A percentile compares a stretch with the other conserved stretches of the same genome.
phyloP scores from a whole-genome alignment of 2,797 vertebrate genomes.

The Pelobates cultripes region DNA sequence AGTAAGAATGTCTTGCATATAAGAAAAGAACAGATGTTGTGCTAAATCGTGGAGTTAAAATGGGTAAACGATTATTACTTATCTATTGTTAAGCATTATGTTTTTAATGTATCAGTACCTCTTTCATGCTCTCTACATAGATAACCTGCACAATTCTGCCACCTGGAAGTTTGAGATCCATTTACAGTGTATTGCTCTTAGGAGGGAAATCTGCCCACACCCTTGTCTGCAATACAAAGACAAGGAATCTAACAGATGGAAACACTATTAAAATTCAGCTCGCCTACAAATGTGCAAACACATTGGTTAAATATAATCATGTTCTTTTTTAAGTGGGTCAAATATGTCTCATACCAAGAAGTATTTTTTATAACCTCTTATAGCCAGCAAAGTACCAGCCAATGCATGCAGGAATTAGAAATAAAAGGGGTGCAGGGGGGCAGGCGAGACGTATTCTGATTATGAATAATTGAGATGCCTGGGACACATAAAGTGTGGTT shows the following conservation, averaged over 20 bases:
- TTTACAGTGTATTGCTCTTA: slow-evolving; percentile 32
- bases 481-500: neutral
- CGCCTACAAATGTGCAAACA: neutral
- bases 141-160: slow-evolving; percentile 35
- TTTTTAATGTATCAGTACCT: neutral
- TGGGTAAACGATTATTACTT: no score
- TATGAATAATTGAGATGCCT: neutral
- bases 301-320: slow-evolving; percentile 37
- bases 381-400: neutral
- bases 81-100: no score
- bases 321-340: slow-evolving; percentile 11
- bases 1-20: no score
- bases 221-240: neutral
- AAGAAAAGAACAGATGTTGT: no score
- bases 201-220: accelerated
- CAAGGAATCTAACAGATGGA: slow-evolving; percentile 2
- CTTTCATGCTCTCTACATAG: neutral
- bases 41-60: no score
- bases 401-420: neutral
- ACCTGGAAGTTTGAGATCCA: neutral
- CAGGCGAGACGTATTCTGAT: neutral
- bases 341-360: slow-evolving; percentile 16
- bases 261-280: neutral
- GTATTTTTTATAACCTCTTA: slow-evolving; percentile 18
- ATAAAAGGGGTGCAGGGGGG: neutral